Conservation (phyloP, 1,140 invertebrate genomes). For the Caenorhabditis briggsae region DNA sequence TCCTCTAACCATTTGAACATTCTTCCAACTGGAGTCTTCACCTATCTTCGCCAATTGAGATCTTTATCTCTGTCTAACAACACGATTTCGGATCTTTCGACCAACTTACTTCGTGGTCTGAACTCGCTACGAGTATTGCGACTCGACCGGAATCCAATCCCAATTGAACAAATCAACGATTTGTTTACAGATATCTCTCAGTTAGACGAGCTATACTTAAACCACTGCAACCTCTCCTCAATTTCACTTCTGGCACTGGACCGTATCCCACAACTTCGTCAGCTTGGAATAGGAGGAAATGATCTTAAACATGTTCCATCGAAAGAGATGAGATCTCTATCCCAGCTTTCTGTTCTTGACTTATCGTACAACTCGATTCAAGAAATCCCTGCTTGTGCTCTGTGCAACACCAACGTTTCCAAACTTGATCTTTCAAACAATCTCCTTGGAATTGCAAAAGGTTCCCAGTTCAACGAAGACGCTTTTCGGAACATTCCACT, state of each 20-base stretch:
- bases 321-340: conserved; percentile 64
- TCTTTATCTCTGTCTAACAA: conserved; percentile 71
- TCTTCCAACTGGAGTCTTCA: conserved; percentile 74
- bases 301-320: conserved; percentile 70
- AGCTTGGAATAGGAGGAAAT: conserved; percentile 72
- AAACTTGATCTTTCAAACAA: conserved; percentile 60
- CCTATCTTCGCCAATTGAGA: conserved; percentile 68
- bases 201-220: conserved; percentile 68
- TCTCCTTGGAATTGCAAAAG: conserved; percentile 67
- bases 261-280: conserved; percentile 61
- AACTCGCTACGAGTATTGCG: conserved; percentile 66
- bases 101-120: conserved; percentile 72
- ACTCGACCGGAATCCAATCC: conserved; percentile 72
- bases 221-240: conserved; percentile 69
- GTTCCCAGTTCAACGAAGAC: conserved; percentile 66
- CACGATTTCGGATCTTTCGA: conserved; percentile 67
- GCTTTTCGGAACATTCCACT: conserved; percentile 71
- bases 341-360: conserved; percentile 68
- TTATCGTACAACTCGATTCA: conserved; percentile 65
- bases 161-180: conserved; percentile 69
- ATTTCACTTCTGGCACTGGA: conserved; percentile 65
- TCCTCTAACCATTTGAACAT: conserved; percentile 68
- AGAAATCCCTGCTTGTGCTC: conserved; percentile 56
- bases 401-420: conserved; percentile 60
- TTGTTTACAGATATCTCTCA: conserved; percentile 70